Base-by-base conservation (phyloP, 2,888 invertebrate genomes). In the Drosophila falleni region DNA sequence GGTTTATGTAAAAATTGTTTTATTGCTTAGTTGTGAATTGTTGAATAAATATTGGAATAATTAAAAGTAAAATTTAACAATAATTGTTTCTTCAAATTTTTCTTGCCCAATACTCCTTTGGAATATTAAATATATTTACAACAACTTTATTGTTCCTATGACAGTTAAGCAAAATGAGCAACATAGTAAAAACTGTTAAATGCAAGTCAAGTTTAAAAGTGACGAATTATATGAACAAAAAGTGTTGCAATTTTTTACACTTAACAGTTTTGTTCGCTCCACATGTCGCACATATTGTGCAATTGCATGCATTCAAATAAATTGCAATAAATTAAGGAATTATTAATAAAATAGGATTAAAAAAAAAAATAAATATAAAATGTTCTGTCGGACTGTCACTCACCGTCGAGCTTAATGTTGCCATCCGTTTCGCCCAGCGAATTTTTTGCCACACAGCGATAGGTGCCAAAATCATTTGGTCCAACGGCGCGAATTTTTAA, bases 391-490 rank as follows among this genome's bases (percentile, higher is more conserved):
- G 19, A 60, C 11, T 62, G 71, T 60, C 62, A 91, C 94, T 94
- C 94, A 97, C 97, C 97, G 93, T 97, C 97, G 77, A 97, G 94
- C 93, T 97, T 96, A 91, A 97, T 97, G 87, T 97, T 95, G 51
- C 97, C 97, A 92, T 97, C 97, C 42, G 97, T 97, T 92, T 97
- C 97, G 64, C 97, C 97, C 39, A 97, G 94, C 44, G 97, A 97
- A 93, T 98, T 98, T 93, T 97, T 98, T 58, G 97, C 97, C 74
- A 97, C 96, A 92, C 97, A 97, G 92, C 96, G 96, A 94, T 97
- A 97, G 59, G 97, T 96, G 66, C 97, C 97, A 92, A 97, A 97
- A 93, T 97, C 97, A 86, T 94, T 94, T 70, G 94, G 94, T 55
- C 95, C 95, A 76, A 97, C 96, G 92, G 95, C 95, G 66, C 96